Evolutionary conservation across 2,113 vertebrate genomes (phyloP), one percentile per base, ranked within the genome.

Genomic region (Martes martes): DNA sequence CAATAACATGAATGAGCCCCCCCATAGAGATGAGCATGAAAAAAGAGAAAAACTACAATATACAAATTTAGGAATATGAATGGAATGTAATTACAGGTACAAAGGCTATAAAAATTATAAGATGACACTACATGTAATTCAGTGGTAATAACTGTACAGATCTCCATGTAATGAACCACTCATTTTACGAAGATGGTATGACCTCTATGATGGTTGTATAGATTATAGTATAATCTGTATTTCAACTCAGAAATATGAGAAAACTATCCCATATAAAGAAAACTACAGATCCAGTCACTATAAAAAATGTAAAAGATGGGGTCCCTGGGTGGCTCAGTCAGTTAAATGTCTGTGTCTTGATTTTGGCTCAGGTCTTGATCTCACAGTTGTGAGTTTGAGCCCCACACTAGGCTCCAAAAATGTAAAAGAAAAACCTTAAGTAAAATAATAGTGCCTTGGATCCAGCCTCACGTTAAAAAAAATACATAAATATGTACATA

Each of bases 241-340:
- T 91, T 91, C 36, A 50, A 6, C 45, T 59, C 55, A 85, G 36
- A 89, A 91, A 78, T 65, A 78, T 24, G 50, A 81, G 57, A 63
- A 93, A 93, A 24, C 42, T 55, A 18, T 47, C 10, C 87, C 42
- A 26, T 28, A 55, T 67, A 92, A 87, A 76, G 76, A 50, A 76
- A 91, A 57, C 69, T 39, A 59, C 6, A 80, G 85, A 67, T 16
- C 7, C 26, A 76, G 80, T 88, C 88, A 91, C 47, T 42, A 94
- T 50, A 57, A 50, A 97, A 96, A 65, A 96, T n/a, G 45, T 52
- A n/a, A 71, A 94, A 65, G 73, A 76, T 69, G 67, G 33, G 18
- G 67, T 21, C 4, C 33, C 33, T 36, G 33, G 33, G 18, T 19
- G 16, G 67, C 67, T 69, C 67, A 10, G 65, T 69, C 16, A 69